Percentiles rank a stretch among this genome's conserved stretches.
phyloP scores from a whole-genome alignment of 2,888 invertebrate species.

The Caenorhabditis virilis region DNA sequence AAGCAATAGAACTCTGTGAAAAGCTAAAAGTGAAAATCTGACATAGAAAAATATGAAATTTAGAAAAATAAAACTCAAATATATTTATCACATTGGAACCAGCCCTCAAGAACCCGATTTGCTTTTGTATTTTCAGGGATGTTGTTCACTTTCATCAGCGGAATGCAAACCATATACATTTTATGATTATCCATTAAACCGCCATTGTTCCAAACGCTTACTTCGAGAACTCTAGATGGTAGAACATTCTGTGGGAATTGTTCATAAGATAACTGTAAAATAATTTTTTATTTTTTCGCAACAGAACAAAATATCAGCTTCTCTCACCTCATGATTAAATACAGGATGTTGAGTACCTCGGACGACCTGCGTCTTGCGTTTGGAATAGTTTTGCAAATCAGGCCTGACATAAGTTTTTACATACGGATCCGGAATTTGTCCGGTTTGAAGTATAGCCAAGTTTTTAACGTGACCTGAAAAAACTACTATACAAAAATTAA shows the following conservation, averaged over 20 bases:
- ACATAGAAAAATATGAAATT: background rate
- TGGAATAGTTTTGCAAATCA: constrained; percentile 87
- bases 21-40: background rate
- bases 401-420: constrained; percentile 80
- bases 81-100: constrained; percentile 48
- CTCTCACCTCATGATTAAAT: constrained; percentile 89
- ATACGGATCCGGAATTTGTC: constrained; percentile 48
- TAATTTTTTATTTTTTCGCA: background rate
- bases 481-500: background rate
- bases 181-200: constrained; percentile 70
- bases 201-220: constrained; percentile 70
- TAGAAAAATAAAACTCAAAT: constrained; percentile 6
- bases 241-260: constrained; percentile 18
- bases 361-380: constrained; percentile 91
- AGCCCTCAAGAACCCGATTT: constrained; percentile 46
- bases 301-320: background rate
- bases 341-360: constrained; percentile 91
- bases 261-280: constrained; percentile 54
- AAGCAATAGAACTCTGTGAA: background rate
- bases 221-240: constrained; percentile 43
- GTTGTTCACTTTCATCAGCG: constrained; percentile 56
- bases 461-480: constrained; percentile 47
- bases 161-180: constrained; percentile 70
- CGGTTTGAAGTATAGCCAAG: constrained; percentile 33
- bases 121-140: constrained; percentile 43